Evolutionary conservation across 2,888 invertebrate species (phyloP), one percentile per base, ranked within the genome.

Genomic region (Habroteleia sp.): DNA sequence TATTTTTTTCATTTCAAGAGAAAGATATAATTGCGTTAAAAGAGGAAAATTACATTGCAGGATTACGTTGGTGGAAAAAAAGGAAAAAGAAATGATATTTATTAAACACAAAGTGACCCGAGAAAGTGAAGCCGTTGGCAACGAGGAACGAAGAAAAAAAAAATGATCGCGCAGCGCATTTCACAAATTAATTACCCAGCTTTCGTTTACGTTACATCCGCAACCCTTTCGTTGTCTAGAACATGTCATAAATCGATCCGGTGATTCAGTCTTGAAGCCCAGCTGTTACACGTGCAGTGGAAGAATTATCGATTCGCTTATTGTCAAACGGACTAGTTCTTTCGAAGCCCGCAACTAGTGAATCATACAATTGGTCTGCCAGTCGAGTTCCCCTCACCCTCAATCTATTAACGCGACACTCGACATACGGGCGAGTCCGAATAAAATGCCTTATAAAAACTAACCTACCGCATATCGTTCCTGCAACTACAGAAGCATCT

Each of bases 291-390:
- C 66, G 60, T 60, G 58, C 37, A 65, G 10, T 23, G 29, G 8
- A 68, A 33, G 17, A 65, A 56, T 35, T 52, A 74, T 77, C 56
- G 62, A 65, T 58, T 71, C 69, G 76, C 20, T 39, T 50, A 75
- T 76, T 76, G 80, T 79, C 79, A 75, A 66, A 62, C 75, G 74
- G 77, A 63, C 77, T 79, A 79, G 77, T 79, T 80, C 78, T 78
- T 80, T 78, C 74, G 78, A 78, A 77, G 75, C 76, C 75, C 77
- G 76, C 75, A 77, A 74, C 76, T 74, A 74, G 77, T 77, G 80
- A 79, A 74, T 80, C 79, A 76, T 69, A 71, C 78, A 74, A 71
- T 76, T 77, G 74, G 52, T 46, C 44, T 23, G 44, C 37, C 41
- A 23, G 50, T 44, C 56, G 17, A 42, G 29, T 14, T 62, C 56